phyloP scores from a whole-genome alignment of 2,888 invertebrate genomes.

The Camptogramma bilineatum region DNA sequence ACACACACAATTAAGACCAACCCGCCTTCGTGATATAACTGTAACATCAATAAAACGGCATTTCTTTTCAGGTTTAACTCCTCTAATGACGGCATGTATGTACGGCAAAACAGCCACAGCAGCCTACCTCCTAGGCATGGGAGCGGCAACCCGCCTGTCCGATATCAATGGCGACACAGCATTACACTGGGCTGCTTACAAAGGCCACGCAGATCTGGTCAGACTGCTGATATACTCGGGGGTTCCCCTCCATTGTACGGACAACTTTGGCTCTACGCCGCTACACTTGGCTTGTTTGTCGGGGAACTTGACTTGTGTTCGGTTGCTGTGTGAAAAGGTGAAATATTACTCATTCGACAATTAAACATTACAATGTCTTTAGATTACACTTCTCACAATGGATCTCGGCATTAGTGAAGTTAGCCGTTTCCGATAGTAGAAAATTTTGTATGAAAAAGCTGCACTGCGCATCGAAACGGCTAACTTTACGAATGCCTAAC shows the following conservation, averaged over 20 bases:
- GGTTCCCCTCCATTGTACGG: slow-evolving; percentile 94
- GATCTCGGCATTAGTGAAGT: too few species aligned
- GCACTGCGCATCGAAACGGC: too few species aligned
- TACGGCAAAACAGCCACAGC: slow-evolving; percentile 96
- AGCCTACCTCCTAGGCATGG: slow-evolving; percentile 95
- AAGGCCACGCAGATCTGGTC: slow-evolving; percentile 95
- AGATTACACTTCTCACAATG: too few species aligned
- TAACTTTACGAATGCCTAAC: too few species aligned
- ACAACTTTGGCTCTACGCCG: slow-evolving; percentile 97
- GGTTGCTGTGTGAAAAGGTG: slow-evolving; percentile 94
- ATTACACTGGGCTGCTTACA: slow-evolving; percentile 97
- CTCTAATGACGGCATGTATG: slow-evolving; percentile 96
- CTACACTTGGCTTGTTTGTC: slow-evolving; percentile 95
- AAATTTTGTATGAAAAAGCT: too few species aligned
- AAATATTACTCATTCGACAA: too few species aligned
- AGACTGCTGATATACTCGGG: slow-evolving; percentile 95
- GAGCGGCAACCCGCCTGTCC: slow-evolving; percentile 93
- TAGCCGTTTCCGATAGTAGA: too few species aligned
- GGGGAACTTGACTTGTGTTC: slow-evolving; percentile 94
- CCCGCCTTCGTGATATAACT: too few species aligned
- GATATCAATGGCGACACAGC: slow-evolving; percentile 98
- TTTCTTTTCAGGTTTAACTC: slow-evolving; percentile 87
- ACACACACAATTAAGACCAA: too few species aligned
- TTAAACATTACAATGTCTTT: too few species aligned
- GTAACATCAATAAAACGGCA: background rate